Evolutionary conservation across 2,113 vertebrate species (phyloP).

Genomic region (Rhadina sibilatrix): DNA sequence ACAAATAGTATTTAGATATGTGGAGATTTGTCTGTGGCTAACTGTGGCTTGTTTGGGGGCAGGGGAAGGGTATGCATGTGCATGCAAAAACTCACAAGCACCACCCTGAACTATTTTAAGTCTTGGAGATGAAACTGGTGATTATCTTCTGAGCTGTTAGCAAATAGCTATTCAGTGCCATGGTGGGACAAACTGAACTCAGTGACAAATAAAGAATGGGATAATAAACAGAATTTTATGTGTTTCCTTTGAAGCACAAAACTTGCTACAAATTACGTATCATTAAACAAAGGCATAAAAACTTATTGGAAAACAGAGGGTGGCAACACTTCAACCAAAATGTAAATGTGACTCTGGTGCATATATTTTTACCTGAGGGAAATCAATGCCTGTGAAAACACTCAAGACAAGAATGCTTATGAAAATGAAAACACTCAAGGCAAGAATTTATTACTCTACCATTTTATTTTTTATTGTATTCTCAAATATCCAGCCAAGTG

Average conservation of each 20-base stretch:
- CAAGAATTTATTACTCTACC: slow-evolving; percentile 36
- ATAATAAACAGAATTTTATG: slow-evolving; percentile 60
- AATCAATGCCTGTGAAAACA: slow-evolving; percentile 18
- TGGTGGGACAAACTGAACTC: neutral
- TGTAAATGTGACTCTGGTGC: slow-evolving; percentile 19
- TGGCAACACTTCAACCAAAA: slow-evolving; percentile 29
- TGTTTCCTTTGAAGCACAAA: slow-evolving; percentile 67
- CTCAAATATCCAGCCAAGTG: slow-evolving; percentile 3
- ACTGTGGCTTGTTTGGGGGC: slow-evolving; percentile 32
- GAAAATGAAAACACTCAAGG: slow-evolving; percentile 30
- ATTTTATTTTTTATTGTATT: slow-evolving; percentile 30
- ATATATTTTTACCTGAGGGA: slow-evolving; percentile 50
- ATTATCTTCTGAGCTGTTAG: slow-evolving; percentile 72
- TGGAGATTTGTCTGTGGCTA: slow-evolving; percentile 39
- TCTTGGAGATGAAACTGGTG: slow-evolving; percentile 65
- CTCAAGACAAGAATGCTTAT: slow-evolving; percentile 13
- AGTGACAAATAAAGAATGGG: slow-evolving; percentile 48
- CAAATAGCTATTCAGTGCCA: slow-evolving; percentile 48
- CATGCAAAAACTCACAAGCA: slow-evolving; percentile 43
- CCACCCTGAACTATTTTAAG: slow-evolving; percentile 74
- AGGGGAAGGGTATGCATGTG: neutral
- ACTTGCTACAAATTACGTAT: slow-evolving; percentile 50
- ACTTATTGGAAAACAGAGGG: slow-evolving; percentile 47
- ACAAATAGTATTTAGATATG: slow-evolving; percentile 28
- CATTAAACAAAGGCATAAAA: slow-evolving; percentile 71